Evolutionary conservation across 2,888 invertebrate species (phyloP), one percentile per base, ranked within the genome.

Genomic region (Ophion costatus): DNA sequence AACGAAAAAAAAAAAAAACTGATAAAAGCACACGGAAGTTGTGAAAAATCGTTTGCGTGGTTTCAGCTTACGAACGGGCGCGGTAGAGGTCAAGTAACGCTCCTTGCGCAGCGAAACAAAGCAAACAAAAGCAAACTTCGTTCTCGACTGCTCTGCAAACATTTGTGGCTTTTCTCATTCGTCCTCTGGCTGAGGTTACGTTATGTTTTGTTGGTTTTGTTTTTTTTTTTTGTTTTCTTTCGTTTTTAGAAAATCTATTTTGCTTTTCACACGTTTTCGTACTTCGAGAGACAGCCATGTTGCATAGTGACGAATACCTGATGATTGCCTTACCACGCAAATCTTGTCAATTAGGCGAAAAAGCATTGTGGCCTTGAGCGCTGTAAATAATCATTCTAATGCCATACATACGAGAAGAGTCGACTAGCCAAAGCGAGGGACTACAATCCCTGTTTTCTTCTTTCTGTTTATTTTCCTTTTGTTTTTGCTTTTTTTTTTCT

Each of bases 311-410:
- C 59, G 71, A 77, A 77, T 77, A 77, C 71, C 73, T 64, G 82
- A 77, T 74, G 82, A 85, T 82, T 82, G 82, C 82, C 82, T 85
- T 85, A 80, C 59, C 17, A 74, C 80, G 82, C 76, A 69, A 82
- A 83, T 85, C 77, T 87, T 82, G 87, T 87, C 87, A 87, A 85
- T 87, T 85, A 85, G 78, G 73, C 80, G 80, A 74, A 70, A 82
- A 84, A 85, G 82, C 74, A 82, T 76, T 69, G 82, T 85, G 74
- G 85, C 76, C 80, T 83, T 84, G 71, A 77, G 79, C 61, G 61
- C 71, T 84, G 80, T 84, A 87, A 84, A 85, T 85, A 82, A 75
- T 64, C 66, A 74, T 73, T 84, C 45, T 51, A 74, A 78, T 57
- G 78, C 63, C 81, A 69, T 24, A 71, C 51, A 1, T 51, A 70